Conservation (phyloP, 2,888 invertebrate species). For the Eumerus sabulonum region DNA sequence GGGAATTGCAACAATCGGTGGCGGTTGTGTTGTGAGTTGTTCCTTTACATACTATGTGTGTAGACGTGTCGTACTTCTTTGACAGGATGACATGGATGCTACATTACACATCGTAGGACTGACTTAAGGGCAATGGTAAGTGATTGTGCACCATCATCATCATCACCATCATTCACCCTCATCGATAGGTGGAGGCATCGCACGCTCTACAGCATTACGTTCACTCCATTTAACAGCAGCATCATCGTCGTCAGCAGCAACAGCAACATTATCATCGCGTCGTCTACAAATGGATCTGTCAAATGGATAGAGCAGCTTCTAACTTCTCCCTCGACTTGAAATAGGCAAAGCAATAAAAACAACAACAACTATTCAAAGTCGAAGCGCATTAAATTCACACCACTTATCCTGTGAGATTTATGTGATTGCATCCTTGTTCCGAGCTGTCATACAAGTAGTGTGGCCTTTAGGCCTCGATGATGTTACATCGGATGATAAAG, state of each 20-base stretch:
- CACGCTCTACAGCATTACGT: slow-evolving; percentile 44
- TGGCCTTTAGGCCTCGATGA: slow-evolving; percentile 49
- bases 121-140: slow-evolving; percentile 54
- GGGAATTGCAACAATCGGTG: slow-evolving; percentile 31
- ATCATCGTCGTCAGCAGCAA: slow-evolving; percentile 36
- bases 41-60: not conserved
- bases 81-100: slow-evolving; percentile 11
- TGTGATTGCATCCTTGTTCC: slow-evolving; percentile 64
- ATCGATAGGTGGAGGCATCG: slow-evolving; percentile 30
- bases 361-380: slow-evolving; percentile 39
- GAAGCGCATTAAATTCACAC: slow-evolving; percentile 51
- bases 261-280: slow-evolving; percentile 26
- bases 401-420: slow-evolving; percentile 66
- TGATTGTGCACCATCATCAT: slow-evolving; percentile 39
- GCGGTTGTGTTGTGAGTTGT: not conserved
- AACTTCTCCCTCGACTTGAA: slow-evolving; percentile 4
- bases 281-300: slow-evolving; percentile 53
- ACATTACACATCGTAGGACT: slow-evolving; percentile 13
- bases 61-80: not conserved
- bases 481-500: slow-evolving; percentile 42
- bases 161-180: slow-evolving; percentile 9
- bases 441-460: not conserved
- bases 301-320: slow-evolving; percentile 1
- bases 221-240: slow-evolving; percentile 64
- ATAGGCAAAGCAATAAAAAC: slow-evolving; percentile 10